Evolutionary conservation across 2,113 vertebrate species (phyloP), one percentile per base, ranked within the genome.

Genomic region (Scalopus aquaticus): DNA sequence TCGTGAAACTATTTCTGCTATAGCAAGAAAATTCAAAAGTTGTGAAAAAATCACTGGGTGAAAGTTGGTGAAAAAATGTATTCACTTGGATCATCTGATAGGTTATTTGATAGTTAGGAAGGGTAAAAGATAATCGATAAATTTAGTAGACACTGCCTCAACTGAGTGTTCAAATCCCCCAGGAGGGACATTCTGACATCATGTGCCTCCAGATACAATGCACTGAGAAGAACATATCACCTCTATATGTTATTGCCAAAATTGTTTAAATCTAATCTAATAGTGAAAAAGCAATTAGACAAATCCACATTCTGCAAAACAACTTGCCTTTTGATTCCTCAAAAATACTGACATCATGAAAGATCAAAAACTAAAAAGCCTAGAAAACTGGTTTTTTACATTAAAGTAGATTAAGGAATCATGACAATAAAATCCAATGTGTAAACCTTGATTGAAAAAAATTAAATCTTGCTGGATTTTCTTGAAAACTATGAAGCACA

Each of bases 1-100:
- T 86, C 64, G 78, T 62, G 20, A 91, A 93, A 89, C 37, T 42
- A 32, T 82, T 85, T 93, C 67, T 92, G 39, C 58, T n/a, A 42
- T 42, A 58, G 37, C n/a, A 87, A 88, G 44, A 95, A 90, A 93
- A 88, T 51, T 49, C 28, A 51, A 39, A 73, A 13, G 22, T 73
- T 81, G 1, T 91, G 39, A 85, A 70, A 44, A 46, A 79, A 83
- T 3, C 37, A 78, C 24, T 51, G 9, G 4, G 6, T 82, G 26
- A 95, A 93, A 94, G 8, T 58, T 88, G 9, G 17, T 88, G 13
- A 64, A 85, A 80, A 74, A 17, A 80, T 30, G 58, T 37, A 46
- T 42, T 78, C 46, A 69, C 15, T 11, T 82, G 15, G 37, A 30
- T 62, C n/a, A 80, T 49, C 16, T 32, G 9, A 77, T 72, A 86